phyloP scores from a whole-genome alignment of 1,140 invertebrate genomes.

The Lutraria rhynchaena region DNA sequence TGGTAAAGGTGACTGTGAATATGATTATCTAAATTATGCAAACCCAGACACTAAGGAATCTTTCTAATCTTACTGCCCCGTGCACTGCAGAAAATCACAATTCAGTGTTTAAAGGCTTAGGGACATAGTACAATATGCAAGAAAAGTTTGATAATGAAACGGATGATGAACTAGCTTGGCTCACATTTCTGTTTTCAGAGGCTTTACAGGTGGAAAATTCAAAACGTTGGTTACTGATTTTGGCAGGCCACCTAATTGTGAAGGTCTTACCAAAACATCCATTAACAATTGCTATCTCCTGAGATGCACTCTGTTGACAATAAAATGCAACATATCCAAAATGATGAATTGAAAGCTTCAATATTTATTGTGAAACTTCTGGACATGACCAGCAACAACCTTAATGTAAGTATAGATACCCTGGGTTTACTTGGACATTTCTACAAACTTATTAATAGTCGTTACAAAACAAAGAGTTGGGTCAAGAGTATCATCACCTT shows the following conservation, averaged over 20 bases:
- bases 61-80: too few species aligned
- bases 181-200: background rate
- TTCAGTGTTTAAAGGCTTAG: background rate
- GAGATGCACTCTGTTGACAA: background rate
- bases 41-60: too few species aligned
- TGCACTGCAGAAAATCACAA: too few species aligned
- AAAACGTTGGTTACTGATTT: background rate
- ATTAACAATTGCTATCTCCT: background rate
- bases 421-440: slow-evolving; percentile 11
- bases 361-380: slow-evolving; percentile 8
- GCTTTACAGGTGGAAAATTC: slow-evolving; percentile 5
- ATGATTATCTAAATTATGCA: too few species aligned
- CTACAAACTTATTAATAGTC: background rate
- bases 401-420: slow-evolving; percentile 14
- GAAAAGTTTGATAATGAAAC: background rate
- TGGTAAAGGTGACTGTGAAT: too few species aligned
- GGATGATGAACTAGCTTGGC: background rate
- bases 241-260: background rate
- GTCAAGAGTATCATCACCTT: slow-evolving; percentile 21
- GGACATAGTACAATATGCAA: background rate
- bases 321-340: slow-evolving; percentile 28
- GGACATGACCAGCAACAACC: background rate
- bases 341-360: background rate
- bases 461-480: slow-evolving; percentile 8
- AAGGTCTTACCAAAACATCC: background rate